phyloP scores from a whole-genome alignment of 2,888 invertebrate species.

The Papilio gigon region DNA sequence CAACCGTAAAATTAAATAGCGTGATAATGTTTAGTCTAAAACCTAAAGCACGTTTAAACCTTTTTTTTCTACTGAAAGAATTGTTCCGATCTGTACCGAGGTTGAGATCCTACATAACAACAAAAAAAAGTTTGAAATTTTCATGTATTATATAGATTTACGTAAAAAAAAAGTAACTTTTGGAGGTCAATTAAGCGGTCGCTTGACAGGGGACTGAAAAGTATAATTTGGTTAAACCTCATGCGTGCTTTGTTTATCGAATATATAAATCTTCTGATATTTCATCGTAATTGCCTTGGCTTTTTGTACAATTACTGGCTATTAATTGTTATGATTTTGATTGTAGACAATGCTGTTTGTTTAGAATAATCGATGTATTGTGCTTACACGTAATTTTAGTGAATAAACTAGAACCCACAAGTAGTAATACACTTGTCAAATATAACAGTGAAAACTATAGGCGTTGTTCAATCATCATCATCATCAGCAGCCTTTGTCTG shows the following conservation, averaged over 20 bases:
- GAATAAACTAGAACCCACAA: no score
- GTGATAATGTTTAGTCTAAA: no score
- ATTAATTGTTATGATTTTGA: not conserved
- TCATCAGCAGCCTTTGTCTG: no score
- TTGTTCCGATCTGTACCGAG: no score
- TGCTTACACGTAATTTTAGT: no score
- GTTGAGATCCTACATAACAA: no score
- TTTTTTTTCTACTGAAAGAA: no score
- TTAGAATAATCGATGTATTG: not conserved
- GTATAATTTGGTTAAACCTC: constrained; percentile 25
- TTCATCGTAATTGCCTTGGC: constrained; percentile 3
- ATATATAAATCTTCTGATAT: constrained; percentile 11
- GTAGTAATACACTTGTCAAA: no score
- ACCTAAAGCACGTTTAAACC: no score
- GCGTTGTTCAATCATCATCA: no score
- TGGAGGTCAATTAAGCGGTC: constrained; percentile 18
- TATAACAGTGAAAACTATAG: not conserved
- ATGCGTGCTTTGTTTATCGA: constrained; percentile 16
- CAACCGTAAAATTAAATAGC: no score
- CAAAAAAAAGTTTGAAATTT: no score
- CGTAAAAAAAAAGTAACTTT: constrained; percentile 11
- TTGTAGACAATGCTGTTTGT: not conserved
- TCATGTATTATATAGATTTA: not conserved
- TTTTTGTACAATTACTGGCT: constrained; percentile 5
- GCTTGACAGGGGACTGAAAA: constrained; percentile 22